phyloP scores from a whole-genome alignment of 2,888 invertebrate species.

The Lamproptera curius region DNA sequence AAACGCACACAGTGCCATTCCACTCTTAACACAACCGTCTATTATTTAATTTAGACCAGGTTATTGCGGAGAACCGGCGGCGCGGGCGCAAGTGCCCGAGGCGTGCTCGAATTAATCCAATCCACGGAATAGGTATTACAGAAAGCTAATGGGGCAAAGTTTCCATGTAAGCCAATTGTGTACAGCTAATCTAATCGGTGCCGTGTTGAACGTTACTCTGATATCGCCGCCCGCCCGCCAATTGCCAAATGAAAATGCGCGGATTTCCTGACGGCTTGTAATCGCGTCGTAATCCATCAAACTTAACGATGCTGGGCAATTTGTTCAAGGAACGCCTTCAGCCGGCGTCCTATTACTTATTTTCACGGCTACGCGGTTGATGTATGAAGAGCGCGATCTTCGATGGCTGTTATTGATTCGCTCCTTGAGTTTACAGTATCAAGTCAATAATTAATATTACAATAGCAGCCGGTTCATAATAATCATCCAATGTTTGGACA shows the following conservation, averaged over 20 bases:
- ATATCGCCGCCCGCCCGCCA: slow-evolving; percentile 54
- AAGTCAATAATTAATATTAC: too few relatives aligned
- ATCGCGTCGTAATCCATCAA: slow-evolving; percentile 73
- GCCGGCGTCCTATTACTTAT: slow-evolving; percentile 53
- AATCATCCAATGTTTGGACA: too few relatives aligned
- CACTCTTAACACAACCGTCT: slow-evolving; percentile 27
- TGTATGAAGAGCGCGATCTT: slow-evolving; percentile 35
- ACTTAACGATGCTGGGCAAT: slow-evolving; percentile 41
- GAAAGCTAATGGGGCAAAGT: slow-evolving; percentile 57
- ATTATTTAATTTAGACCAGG: slow-evolving; percentile 48
- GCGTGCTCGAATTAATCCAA: slow-evolving; percentile 61
- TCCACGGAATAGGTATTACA: slow-evolving; percentile 50
- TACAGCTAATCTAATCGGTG: slow-evolving; percentile 70
- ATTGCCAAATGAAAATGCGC: slow-evolving; percentile 75
- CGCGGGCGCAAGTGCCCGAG: slow-evolving; percentile 49
- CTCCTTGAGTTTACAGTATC: too few relatives aligned
- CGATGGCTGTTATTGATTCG: slow-evolving; percentile 38
- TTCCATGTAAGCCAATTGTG: slow-evolving; percentile 72
- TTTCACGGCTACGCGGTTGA: slow-evolving; percentile 55
- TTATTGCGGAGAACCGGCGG: slow-evolving; percentile 52
- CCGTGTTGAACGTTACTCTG: slow-evolving; percentile 67
- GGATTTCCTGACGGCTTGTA: slow-evolving; percentile 67
- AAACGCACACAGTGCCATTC: slow-evolving; percentile 22
- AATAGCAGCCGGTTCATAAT: too few relatives aligned
- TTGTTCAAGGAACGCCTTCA: slow-evolving; percentile 42